Conservation (phyloP, 2,113 vertebrate species). For the Dipodomys merriami region DNA sequence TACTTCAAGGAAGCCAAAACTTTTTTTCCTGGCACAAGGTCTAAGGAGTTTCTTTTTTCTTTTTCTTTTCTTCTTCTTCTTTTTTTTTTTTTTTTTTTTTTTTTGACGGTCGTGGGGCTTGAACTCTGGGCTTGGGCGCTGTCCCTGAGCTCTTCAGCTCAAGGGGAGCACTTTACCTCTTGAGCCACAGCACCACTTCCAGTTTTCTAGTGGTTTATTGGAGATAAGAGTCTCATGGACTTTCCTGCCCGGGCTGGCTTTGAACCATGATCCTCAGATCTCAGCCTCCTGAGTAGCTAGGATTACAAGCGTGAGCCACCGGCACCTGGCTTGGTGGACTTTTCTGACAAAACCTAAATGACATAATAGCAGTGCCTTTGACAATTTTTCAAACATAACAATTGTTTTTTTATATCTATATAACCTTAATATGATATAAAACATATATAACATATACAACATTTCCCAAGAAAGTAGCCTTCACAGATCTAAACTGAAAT, state of each 20-base stretch:
- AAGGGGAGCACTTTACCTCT: too few relatives aligned
- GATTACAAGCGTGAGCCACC: too few relatives aligned
- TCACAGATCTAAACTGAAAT: background rate
- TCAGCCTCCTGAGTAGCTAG: too few relatives aligned
- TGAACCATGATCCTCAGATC: too few relatives aligned
- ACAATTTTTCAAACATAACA: slow-evolving; percentile 42
- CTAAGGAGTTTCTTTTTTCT: background rate
- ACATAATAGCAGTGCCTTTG: background rate
- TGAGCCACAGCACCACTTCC: too few relatives aligned
- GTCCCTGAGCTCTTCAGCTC: too few relatives aligned
- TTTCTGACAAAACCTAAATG: background rate
- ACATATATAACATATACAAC: background rate
- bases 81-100: background rate
- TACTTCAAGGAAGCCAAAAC: background rate
- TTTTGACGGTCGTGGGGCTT: too few relatives aligned
- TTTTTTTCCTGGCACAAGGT: background rate
- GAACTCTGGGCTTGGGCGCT: too few relatives aligned
- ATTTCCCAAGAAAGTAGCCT: slow-evolving; percentile 28
- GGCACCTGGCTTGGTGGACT: background rate
- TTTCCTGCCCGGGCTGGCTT: too few relatives aligned
- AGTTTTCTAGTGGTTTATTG: too few relatives aligned
- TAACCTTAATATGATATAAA: slow-evolving; percentile 20
- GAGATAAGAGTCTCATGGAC: too few relatives aligned
- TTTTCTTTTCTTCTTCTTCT: background rate
- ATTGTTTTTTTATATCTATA: background rate